Base-by-base conservation (phyloP, 2,797 vertebrate genomes). In the Miichthys miiuy region DNA sequence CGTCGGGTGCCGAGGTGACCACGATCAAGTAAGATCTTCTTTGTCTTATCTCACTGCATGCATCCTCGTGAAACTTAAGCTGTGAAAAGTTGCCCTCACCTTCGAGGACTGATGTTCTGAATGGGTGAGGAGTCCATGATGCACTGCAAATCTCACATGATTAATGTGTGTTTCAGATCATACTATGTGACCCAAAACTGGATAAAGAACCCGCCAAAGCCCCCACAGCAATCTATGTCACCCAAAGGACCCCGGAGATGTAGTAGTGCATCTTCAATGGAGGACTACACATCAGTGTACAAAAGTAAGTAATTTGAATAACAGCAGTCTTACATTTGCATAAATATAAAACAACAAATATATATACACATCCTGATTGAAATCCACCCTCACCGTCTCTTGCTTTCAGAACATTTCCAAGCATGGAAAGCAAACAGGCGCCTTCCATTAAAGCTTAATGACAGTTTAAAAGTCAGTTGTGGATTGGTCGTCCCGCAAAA, bases 391-490 rank as follows among this genome's bases (percentile, higher is more conserved):
- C n/a, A 2, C 25, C 34, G 1, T 68, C 18, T 72, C 16, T 20
- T 58, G 2, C 73, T 66, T 77, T 42, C 72, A 95, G 92, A 69
- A 0, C 84, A 91, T 38, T 94, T 79, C 72, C 68, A 18, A 21
- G 50, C 23, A 0, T 87, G 84, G 92, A 70, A 57, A 42, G 0
- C 0, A 8, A 34, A 23, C 4, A 90, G 21, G 55, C 27, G 21
- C 0, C 73, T 81, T 51, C 72, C 82, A 0, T 47, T 1, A 12
- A 85, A 51, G 55, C 27, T 47, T 0, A 14, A 1, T 0, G 75
- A 82, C 79, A 82, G 63, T 74, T 61, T 90, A 13, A 87, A 56
- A 13, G 34, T 74, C 61, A 55, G 25, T 44, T 13, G 67, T 1
- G 85, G 70, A 62, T 54, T 72, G 23, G 55, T 57, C 5, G 13